Base-by-base conservation (phyloP, 2,888 invertebrate species). In the Eustalomyia histrio region DNA sequence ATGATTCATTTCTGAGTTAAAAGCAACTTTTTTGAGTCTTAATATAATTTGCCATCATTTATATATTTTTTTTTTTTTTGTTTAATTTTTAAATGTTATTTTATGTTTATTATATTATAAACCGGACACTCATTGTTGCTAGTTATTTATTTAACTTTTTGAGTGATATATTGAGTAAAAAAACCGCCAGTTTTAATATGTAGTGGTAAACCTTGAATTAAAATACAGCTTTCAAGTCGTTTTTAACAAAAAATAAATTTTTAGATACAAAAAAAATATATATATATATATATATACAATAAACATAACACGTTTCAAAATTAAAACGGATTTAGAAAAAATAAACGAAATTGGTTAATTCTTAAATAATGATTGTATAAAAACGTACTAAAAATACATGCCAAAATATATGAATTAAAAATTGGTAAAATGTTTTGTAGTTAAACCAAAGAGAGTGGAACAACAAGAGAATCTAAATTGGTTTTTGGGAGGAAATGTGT, bases 151-250 rank as follows among this genome's bases (percentile, higher is more conserved):
- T 43, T 64, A 78, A 43, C 1, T 43, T 65, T 60, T 21, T 53
- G 33, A 60, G 65, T 67, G 65, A 61, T 65, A 61, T 33, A 43
- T 61, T 60, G 53, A 52, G n/a, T n/a, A 57, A 18, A 33, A 52
- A 50, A 72, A 29, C 60, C 61, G 61, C 47, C 80, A 58, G 52
- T 67, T 43, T 43, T 50, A 57, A 24, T 35, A 24, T 57, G 72
- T 63, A 76, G 78, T 81, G 76, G 81, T 71, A 61, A 81, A 81
- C 81, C 81, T 81, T 81, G 81, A 78, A 81, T 81, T 71, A 74
- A 78, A 68, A 81, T 76, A 74, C 81, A 81, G 76, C 81, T 81
- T 81, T 81, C 76, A 81, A 78, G 81, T 74, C 64, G 60, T 61
- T 21, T 33, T 74, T 10, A 35, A 55, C 68, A 16, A 61, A 67